Evolutionary conservation across 2,113 vertebrate species (phyloP).

Genomic region (Hystrix cristata): DNA sequence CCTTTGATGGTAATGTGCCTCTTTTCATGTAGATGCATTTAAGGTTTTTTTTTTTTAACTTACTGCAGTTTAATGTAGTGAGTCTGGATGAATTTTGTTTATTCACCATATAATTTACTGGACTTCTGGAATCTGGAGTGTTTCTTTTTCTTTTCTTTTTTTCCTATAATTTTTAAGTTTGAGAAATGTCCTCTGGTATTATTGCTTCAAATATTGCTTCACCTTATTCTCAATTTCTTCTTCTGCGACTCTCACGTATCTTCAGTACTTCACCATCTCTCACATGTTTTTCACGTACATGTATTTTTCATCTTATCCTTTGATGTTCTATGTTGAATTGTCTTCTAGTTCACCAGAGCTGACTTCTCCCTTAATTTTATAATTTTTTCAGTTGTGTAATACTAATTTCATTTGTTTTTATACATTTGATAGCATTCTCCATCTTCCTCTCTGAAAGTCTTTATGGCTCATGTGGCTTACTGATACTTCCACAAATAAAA

Average conservation of each 20-base stretch:
- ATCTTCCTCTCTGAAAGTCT: neutral
- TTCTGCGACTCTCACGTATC: neutral
- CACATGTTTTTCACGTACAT: neutral
- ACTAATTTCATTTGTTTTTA: neutral
- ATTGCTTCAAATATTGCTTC: neutral
- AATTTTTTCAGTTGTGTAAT: neutral
- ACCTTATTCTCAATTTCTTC: neutral
- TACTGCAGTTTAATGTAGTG: neutral
- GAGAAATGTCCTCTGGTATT: neutral
- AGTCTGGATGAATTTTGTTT: too few relatives aligned
- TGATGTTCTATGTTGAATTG: neutral
- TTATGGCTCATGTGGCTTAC: neutral
- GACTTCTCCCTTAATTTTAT: neutral
- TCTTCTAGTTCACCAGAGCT: neutral
- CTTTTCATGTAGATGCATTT: neutral
- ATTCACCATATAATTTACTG: neutral
- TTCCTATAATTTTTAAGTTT: neutral
- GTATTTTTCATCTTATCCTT: neutral
- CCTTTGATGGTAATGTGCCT: neutral
- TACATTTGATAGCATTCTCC: neutral
- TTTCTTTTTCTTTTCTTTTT: neutral
- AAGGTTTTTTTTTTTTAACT: neutral
- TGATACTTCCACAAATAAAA: neutral
- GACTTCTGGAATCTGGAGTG: neutral
- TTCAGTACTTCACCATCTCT: neutral